These are phyloP conservation scores for Orthonevra nobilis DNA, from an alignment of 2,888 invertebrate genomes.

Conservation along the genomic window DNA sequence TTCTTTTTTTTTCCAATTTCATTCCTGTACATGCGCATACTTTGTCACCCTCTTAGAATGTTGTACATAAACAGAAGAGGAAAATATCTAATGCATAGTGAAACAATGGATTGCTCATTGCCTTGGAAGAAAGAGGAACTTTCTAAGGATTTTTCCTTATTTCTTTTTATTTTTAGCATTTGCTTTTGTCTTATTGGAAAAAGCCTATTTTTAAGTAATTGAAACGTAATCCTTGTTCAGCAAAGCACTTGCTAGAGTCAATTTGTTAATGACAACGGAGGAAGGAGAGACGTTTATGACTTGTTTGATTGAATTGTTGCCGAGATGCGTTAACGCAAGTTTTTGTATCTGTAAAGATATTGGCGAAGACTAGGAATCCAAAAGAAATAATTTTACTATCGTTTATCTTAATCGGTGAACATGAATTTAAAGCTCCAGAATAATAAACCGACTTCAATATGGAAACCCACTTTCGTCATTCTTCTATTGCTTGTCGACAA, in stretches of 20 bases:
- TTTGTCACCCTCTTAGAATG: constrained; percentile 62
- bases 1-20: constrained; percentile 12
- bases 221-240: constrained; percentile 40
- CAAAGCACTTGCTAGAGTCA: constrained; percentile 40
- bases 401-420: no score
- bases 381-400: no score
- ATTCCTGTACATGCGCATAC: constrained; percentile 62
- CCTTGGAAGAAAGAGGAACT: constrained; percentile 17
- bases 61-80: constrained; percentile 22
- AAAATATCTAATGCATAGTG: constrained; percentile 15
- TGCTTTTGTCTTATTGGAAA: no score
- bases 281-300: no score
- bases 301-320: no score
- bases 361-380: no score
- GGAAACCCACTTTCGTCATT: no score
- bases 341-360: no score
- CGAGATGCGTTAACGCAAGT: no score
- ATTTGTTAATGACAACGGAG: constrained; percentile 33
- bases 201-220: constrained; percentile 24
- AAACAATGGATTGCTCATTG: constrained; percentile 42
- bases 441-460: no score
- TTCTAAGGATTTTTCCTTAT: constrained; percentile 19
- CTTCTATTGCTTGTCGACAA: no score
- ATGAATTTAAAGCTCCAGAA: no score
- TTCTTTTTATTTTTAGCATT: constrained; percentile 1